A percentile compares a stretch with the other conserved stretches of the same genome.
Conservation (phyloP, 2,888 invertebrate genomes). For the Apocheima hispidaria region DNA sequence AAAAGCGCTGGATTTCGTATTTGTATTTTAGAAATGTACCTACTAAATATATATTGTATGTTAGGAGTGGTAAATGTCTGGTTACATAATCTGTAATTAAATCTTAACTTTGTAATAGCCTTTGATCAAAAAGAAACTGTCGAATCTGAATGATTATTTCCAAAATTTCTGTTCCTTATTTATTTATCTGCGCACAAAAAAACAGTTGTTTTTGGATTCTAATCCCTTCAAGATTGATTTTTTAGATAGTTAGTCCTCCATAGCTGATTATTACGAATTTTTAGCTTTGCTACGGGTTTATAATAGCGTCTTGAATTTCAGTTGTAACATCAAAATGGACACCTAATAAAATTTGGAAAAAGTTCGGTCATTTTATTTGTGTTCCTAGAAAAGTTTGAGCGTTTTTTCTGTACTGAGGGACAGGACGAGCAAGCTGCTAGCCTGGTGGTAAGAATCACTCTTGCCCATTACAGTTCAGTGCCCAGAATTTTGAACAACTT, state of each 20-base stretch:
- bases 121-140: conserved; percentile 21
- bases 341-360: conserved; percentile 79
- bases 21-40: conserved; percentile 42
- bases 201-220: conserved; percentile 43
- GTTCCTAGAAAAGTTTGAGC: neutral
- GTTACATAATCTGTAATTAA: conserved; percentile 31
- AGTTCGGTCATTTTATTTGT: conserved; percentile 47
- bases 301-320: conserved; percentile 77
- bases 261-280: conserved; percentile 66
- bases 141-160: conserved; percentile 3
- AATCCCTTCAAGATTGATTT: conserved; percentile 54
- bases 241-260: conserved; percentile 55
- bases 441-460: no score
- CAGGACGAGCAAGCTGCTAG: no score
- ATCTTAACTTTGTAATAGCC: conserved; percentile 21
- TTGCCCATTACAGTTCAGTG: no score
- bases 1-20: conserved; percentile 15
- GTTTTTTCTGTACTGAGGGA: neutral
- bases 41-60: conserved; percentile 38
- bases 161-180: conserved; percentile 44
- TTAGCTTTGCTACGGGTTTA: conserved; percentile 83
- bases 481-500: no score
- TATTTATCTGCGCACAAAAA: conserved; percentile 60
- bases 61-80: conserved; percentile 43
- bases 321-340: conserved; percentile 80